phyloP scores from a whole-genome alignment of 1,140 invertebrate genomes.

The Hyphantria cunea region DNA sequence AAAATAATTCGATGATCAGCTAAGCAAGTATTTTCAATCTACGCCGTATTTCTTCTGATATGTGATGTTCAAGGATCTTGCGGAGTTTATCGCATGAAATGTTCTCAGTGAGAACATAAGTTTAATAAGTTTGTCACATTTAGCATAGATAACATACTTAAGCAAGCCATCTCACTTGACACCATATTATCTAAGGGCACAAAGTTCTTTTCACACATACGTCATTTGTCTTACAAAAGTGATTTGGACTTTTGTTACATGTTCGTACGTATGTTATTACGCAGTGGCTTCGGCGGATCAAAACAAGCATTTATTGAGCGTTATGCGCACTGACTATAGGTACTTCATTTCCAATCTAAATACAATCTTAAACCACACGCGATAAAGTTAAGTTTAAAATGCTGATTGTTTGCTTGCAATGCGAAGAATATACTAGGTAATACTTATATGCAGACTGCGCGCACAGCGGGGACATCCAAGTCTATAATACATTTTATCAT shows the following conservation, averaged over 20 bases:
- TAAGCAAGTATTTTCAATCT: neutral
- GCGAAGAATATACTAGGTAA: slow-evolving; percentile 34
- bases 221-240: neutral
- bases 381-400: slow-evolving; percentile 7
- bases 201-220: neutral
- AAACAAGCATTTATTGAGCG: slow-evolving; percentile 51
- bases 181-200: neutral
- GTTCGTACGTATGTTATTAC: slow-evolving; percentile 42
- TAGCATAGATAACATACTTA: neutral
- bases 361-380: neutral
- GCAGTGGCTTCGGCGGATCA: slow-evolving; percentile 49
- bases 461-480: slow-evolving; percentile 30
- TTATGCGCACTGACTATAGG: slow-evolving; percentile 33
- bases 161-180: neutral
- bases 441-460: no score
- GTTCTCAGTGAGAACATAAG: neutral
- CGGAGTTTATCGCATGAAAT: neutral
- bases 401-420: slow-evolving; percentile 4
- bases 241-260: slow-evolving; percentile 29
- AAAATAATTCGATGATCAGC: no score
- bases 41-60: neutral
- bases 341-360: slow-evolving; percentile 4
- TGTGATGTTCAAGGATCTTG: neutral
- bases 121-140: neutral
- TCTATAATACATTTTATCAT: slow-evolving; percentile 33